Percentiles rank a stretch among this genome's conserved stretches.
These are phyloP conservation scores for Daboia siamensis DNA, from an alignment of 2,113 vertebrate genomes.

Conservation along the genomic window DNA sequence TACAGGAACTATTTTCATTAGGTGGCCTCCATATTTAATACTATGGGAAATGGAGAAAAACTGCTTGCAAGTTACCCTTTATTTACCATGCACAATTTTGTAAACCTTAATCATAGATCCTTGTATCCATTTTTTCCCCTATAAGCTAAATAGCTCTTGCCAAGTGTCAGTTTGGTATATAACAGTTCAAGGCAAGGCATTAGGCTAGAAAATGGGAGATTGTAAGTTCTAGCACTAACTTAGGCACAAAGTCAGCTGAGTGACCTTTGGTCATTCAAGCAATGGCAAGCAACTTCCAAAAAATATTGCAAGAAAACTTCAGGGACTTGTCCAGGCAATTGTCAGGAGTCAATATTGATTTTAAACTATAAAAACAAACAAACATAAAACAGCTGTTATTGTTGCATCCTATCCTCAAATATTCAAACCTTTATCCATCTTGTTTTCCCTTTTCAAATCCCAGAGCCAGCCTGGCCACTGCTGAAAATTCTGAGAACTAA, in stretches of 20 bases:
- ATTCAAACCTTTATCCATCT: not conserved
- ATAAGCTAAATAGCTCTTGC: not conserved
- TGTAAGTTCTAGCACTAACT: not conserved
- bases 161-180: not conserved
- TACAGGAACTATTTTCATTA: not conserved
- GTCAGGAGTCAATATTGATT: not conserved
- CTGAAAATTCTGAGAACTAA: not conserved
- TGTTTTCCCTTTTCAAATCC: not conserved
- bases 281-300: not conserved
- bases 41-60: not conserved
- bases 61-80: not conserved
- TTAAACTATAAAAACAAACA: not conserved
- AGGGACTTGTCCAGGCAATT: not conserved
- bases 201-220: not conserved
- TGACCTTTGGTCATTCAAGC: not conserved
- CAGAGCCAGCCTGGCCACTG: not conserved
- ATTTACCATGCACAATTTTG: not conserved
- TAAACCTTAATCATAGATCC: not conserved
- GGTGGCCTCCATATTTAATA: not conserved
- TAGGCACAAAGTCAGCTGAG: not conserved
- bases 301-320: not conserved
- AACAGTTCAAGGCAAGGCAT: not conserved
- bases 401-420: not conserved
- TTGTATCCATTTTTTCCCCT: fast-evolving
- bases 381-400: not conserved